Evolutionary conservation across 2,888 invertebrate species (phyloP).

Genomic region (Patella depressa): DNA sequence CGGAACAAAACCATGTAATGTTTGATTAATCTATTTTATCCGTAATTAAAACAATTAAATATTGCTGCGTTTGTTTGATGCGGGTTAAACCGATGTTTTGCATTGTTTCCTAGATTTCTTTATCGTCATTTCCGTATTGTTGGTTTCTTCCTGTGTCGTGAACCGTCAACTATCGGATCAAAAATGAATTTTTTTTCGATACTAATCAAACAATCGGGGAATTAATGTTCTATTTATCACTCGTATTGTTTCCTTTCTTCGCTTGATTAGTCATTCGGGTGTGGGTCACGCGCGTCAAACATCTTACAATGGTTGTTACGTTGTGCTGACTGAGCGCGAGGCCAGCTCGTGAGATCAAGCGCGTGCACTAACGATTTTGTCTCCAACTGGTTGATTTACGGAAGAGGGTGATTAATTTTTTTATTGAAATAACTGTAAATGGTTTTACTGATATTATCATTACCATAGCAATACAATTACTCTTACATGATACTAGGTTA

Average conservation of each 20-base stretch:
- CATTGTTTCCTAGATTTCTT: no score
- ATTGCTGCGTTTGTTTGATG: no score
- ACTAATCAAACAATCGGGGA: not conserved
- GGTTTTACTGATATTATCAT: not conserved
- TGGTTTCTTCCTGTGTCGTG: no score
- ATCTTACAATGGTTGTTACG: not conserved
- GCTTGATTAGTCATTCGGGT: not conserved
- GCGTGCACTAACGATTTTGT: not conserved
- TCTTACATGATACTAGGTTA: not conserved
- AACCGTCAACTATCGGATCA: no score
- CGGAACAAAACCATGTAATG: no score
- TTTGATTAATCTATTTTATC: no score
- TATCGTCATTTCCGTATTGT: no score
- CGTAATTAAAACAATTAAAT: no score
- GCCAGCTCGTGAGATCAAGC: not conserved
- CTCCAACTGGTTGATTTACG: no score
- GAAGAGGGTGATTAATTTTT: no score
- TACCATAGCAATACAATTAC: not conserved
- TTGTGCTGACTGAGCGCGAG: constrained; percentile 1
- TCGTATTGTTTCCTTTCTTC: not conserved
- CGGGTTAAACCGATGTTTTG: no score
- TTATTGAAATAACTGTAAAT: not conserved
- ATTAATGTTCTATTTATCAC: constrained; percentile 2
- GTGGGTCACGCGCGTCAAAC: constrained; percentile 1
- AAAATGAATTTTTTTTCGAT: no score